Evolutionary conservation across 2,797 vertebrate species (phyloP), one percentile per base, ranked within the genome.

Genomic region (Phrynocephalus vlangalii): DNA sequence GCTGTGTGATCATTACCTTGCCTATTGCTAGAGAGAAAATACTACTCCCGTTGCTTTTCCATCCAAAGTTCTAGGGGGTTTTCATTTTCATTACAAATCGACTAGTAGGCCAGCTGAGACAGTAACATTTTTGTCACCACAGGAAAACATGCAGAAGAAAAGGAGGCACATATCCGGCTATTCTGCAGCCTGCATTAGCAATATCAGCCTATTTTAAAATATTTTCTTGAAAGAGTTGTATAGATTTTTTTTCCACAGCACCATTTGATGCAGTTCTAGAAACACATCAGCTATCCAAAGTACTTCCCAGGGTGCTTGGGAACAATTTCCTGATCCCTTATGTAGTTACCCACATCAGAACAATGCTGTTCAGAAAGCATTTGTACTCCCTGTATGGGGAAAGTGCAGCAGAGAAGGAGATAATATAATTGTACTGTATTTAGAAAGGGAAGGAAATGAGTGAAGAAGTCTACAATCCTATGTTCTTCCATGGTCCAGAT

Each of bases 41-140:
- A 80, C 6, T 50, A 2, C 30, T 79, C 85, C 63, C 11, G 0
- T 88, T 93, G n/a, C 15, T 94, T 94, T 89, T 6, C 38, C 87
- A 92, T 92, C 30, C 84, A 83, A 0, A 90, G 77, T 52, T 84
- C 91, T 44, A 44, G 3, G 66, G 20, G 0, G 67, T 91, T 86
- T 73, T 83, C 63, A 90, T 48, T 88, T 91, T 91, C 89, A 82
- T 70, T 80, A 79, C 83, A 85, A 38, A 85, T 66, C 79, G 85
- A 84, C 89, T 91, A 82, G 6, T 91, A 82, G 82, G 60, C 73
- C 83, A 90, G n/a, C 78, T 92, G 84, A 86, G 79, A 87, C 81
- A 88, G 2, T 90, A 91, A 90, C 71, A 7, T 63, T 93, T 90
- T 90, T 84, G 7, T 89, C 84, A 92, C 79, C 85, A 71, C 75